Evolutionary conservation across 2,888 invertebrate species (phyloP).

Genomic region (Rotaria magnacalcarata): DNA sequence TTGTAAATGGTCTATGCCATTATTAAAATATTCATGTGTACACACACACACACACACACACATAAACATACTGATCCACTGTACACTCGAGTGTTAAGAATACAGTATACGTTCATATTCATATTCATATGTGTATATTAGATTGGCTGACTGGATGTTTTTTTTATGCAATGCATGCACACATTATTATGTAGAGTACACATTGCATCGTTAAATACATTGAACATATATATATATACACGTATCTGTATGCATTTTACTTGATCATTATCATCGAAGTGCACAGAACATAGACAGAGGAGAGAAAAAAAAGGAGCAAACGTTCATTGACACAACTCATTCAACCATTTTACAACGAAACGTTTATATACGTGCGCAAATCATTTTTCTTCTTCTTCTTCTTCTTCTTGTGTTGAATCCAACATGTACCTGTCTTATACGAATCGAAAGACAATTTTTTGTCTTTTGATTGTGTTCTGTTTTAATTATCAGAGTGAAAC

Average conservation of each 20-base stretch:
- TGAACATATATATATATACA: background rate
- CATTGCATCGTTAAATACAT: background rate
- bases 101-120: background rate
- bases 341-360: background rate
- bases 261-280: background rate
- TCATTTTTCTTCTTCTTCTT: background rate
- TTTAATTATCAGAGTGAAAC: background rate
- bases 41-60: background rate
- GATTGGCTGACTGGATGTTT: background rate
- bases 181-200: background rate
- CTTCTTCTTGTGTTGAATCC: background rate
- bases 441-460: background rate
- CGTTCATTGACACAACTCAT: constrained; percentile 16
- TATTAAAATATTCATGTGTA: background rate
- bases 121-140: background rate
- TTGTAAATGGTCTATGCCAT: background rate
- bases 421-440: background rate
- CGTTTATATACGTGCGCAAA: background rate
- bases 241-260: background rate
- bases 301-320: background rate
- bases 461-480: background rate
- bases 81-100: background rate
- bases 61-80: background rate
- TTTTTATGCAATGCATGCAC: constrained; percentile 15
- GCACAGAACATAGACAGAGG: background rate